These are phyloP conservation scores for Drepana arcuata DNA, from an alignment of 1,140 invertebrate species.

Conservation along the genomic window DNA sequence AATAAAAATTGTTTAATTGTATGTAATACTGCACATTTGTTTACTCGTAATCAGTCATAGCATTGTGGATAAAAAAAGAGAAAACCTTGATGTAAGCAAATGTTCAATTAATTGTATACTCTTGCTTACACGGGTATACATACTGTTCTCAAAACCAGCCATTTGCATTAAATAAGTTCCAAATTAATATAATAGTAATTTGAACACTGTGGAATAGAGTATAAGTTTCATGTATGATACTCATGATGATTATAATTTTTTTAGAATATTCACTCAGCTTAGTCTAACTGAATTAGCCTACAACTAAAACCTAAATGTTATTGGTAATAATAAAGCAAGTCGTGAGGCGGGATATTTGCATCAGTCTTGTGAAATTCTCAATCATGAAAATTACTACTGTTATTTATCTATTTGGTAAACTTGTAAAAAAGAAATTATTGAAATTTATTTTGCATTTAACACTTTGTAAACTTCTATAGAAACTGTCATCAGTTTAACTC, in stretches of 20 bases:
- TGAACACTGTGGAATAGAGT: too few relatives aligned
- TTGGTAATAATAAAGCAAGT: conserved; percentile 72
- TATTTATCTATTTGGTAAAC: conserved; percentile 63
- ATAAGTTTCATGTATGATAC: conserved; percentile 10
- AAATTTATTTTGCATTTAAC: conserved; percentile 20
- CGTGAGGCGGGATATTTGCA: conserved; percentile 71
- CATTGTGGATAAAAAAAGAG: conserved; percentile 49
- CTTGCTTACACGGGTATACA: too few relatives aligned
- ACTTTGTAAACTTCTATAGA: conserved; percentile 25
- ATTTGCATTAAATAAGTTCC: too few relatives aligned
- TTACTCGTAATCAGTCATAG: conserved; percentile 65
- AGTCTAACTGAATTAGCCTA: conserved; percentile 45
- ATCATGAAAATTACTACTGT: conserved; percentile 60
- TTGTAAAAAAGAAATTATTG: conserved; percentile 53
- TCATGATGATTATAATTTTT: too few relatives aligned
- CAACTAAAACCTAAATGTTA: conserved; percentile 55
- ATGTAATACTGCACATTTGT: conserved; percentile 64
- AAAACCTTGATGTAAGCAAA: conserved; percentile 30
- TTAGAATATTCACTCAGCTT: too few relatives aligned
- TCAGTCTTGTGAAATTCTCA: conserved; percentile 71
- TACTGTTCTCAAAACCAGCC: too few relatives aligned
- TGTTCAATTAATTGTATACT: conserved; percentile 20
- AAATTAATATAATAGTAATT: too few relatives aligned
- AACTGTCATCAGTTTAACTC: conserved; percentile 60
- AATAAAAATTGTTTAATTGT: conserved; percentile 50